Evolutionary conservation across 2,888 invertebrate genomes (phyloP).

Genomic region (Vanessa cardui): DNA sequence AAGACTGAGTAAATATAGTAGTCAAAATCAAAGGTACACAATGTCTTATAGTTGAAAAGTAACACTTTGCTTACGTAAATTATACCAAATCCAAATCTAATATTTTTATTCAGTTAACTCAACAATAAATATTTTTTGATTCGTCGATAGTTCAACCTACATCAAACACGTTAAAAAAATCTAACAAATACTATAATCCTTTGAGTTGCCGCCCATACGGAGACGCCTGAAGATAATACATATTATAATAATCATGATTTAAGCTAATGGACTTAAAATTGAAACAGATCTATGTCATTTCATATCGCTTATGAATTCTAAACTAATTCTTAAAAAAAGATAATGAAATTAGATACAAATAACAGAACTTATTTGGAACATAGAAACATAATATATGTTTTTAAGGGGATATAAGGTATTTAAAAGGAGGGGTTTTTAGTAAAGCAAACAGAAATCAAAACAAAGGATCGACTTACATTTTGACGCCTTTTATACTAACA

Average conservation of each 20-base stretch:
- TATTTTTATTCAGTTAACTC: no score
- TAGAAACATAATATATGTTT: neutral
- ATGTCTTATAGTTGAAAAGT: neutral
- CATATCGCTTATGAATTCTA: slow-evolving; percentile 30
- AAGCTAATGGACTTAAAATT: slow-evolving; percentile 51
- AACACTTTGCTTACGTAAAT: neutral
- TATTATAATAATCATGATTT: slow-evolving; percentile 29
- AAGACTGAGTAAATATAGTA: no score
- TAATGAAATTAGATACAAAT: slow-evolving; percentile 32
- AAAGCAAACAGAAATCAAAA: slow-evolving; percentile 67
- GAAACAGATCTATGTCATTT: slow-evolving; percentile 41
- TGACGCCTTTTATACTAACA: slow-evolving; percentile 81
- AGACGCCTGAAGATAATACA: slow-evolving; percentile 37
- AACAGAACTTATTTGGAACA: no score
- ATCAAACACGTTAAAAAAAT: slow-evolving; percentile 31
- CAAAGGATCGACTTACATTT: slow-evolving; percentile 79
- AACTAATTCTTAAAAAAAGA: slow-evolving; percentile 54
- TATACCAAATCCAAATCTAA: neutral
- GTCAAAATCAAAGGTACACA: no score
- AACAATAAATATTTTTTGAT: no score
- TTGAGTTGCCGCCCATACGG: slow-evolving; percentile 32
- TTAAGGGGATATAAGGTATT: slow-evolving; percentile 16
- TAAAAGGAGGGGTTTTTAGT: slow-evolving; percentile 41
- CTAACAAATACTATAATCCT: slow-evolving; percentile 43
- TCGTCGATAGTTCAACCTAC: slow-evolving; percentile 16